phyloP scores from a whole-genome alignment of 2,888 invertebrate genomes.

The Spodoptera picta region DNA sequence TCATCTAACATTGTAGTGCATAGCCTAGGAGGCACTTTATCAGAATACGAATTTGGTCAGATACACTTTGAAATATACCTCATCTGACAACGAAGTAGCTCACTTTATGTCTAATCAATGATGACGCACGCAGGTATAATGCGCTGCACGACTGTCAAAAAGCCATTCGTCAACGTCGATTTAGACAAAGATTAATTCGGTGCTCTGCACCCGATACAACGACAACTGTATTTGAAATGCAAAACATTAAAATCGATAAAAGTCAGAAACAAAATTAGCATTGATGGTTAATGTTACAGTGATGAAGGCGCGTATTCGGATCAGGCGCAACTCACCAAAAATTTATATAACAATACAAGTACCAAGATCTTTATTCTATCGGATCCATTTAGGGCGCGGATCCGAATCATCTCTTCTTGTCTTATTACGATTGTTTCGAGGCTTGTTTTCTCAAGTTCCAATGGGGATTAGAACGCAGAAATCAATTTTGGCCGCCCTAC shows the following conservation, averaged over 20 bases:
- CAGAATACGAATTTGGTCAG: no score
- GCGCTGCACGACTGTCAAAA: conserved; percentile 18
- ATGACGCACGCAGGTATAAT: conserved; percentile 4
- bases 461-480: neutral
- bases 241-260: neutral
- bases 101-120: neutral
- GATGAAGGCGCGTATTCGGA: conserved; percentile 7
- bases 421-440: conserved; percentile 9
- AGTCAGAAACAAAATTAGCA: neutral
- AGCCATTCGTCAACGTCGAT: neutral
- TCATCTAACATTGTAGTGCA: conserved; percentile 10
- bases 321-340: conserved; percentile 4
- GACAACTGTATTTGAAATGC: neutral
- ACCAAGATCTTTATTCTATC: neutral
- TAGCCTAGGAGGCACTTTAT: no score
- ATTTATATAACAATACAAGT: neutral
- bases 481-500: neutral
- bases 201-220: neutral
- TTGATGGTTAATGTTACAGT: neutral
- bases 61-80: no score
- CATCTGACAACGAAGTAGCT: no score
- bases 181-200: conserved; percentile 7
- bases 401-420: neutral
- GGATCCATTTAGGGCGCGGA: conserved; percentile 2
- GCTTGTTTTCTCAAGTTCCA: conserved; percentile 3